These are phyloP conservation scores for Cerastis leucographa DNA, from an alignment of 2,888 invertebrate species.

Conservation along the genomic window DNA sequence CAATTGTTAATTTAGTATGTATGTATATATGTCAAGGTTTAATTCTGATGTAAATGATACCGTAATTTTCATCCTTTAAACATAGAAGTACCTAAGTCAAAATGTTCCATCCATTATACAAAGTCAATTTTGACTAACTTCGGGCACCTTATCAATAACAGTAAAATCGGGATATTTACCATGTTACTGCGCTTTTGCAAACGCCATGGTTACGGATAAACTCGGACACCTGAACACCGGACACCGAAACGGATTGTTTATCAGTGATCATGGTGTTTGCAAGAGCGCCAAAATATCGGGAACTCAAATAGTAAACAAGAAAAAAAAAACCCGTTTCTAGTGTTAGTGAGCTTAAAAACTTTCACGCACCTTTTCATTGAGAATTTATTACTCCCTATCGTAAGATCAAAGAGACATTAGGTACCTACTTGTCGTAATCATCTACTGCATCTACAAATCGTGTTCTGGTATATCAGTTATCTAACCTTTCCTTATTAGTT, in stretches of 20 bases:
- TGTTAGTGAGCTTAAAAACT: no score
- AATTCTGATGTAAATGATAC: not conserved
- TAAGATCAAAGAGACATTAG: slow-evolving; percentile 1
- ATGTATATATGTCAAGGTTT: not conserved
- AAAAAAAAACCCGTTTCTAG: no score
- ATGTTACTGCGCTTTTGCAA: no score
- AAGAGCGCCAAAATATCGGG: no score
- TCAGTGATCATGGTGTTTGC: no score
- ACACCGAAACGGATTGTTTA: no score
- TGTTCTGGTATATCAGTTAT: slow-evolving; percentile 33
- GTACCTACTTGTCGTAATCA: slow-evolving; percentile 19
- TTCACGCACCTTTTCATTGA: not conserved
- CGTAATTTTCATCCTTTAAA: not conserved
- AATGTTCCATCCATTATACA: not conserved
- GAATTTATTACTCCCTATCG: not conserved
- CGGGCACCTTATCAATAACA: not conserved
- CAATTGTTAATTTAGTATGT: not conserved
- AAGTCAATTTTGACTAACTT: not conserved
- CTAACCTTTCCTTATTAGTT: slow-evolving; percentile 21
- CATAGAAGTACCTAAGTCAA: not conserved
- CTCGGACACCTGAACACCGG: no score
- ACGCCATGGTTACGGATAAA: no score
- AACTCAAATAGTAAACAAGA: no score
- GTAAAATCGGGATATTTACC: no score
- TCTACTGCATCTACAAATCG: slow-evolving; percentile 19